phyloP scores from a whole-genome alignment of 2,113 vertebrate genomes.

The Stigmatopora argus region DNA sequence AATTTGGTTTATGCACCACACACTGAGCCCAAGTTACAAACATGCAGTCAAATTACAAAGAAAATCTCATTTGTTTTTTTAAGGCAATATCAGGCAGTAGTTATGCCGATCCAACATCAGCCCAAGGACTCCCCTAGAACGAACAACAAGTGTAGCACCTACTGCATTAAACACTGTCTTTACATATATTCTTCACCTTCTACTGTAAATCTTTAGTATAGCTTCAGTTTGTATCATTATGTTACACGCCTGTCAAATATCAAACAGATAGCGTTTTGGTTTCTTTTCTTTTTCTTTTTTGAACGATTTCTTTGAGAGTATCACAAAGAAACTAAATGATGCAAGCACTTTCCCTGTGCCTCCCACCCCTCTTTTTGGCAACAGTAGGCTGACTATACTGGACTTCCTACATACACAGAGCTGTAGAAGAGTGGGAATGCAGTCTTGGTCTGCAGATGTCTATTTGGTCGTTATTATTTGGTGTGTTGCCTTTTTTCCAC shows the following conservation, averaged over 20 bases:
- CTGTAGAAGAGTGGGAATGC: constrained; percentile 47
- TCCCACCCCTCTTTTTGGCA: constrained; percentile 57
- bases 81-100: constrained; percentile 25
- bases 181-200: constrained; percentile 37
- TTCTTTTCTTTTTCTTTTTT: constrained; percentile 19
- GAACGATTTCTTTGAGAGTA: constrained; percentile 49
- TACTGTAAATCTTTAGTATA: constrained; percentile 39
- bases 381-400: constrained; percentile 35
- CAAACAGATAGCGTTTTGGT: constrained; percentile 42
- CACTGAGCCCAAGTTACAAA: constrained; percentile 10
- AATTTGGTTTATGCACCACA: constrained; percentile 22
- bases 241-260: constrained; percentile 51
- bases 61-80: constrained; percentile 26
- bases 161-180: constrained; percentile 53
- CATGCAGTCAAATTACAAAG: constrained; percentile 16
- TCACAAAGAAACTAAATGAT: constrained; percentile 65
- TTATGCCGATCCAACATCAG: constrained; percentile 44
- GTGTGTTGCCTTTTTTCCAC: constrained; percentile 38
- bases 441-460: constrained; percentile 42
- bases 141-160: constrained; percentile 54
- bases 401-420: constrained; percentile 47
- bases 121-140: too few species aligned
- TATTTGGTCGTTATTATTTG: constrained; percentile 44
- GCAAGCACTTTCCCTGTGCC: constrained; percentile 71
- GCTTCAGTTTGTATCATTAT: constrained; percentile 39